Base-by-base conservation (phyloP, 1,140 invertebrate genomes). In the Panulirus ornatus region DNA sequence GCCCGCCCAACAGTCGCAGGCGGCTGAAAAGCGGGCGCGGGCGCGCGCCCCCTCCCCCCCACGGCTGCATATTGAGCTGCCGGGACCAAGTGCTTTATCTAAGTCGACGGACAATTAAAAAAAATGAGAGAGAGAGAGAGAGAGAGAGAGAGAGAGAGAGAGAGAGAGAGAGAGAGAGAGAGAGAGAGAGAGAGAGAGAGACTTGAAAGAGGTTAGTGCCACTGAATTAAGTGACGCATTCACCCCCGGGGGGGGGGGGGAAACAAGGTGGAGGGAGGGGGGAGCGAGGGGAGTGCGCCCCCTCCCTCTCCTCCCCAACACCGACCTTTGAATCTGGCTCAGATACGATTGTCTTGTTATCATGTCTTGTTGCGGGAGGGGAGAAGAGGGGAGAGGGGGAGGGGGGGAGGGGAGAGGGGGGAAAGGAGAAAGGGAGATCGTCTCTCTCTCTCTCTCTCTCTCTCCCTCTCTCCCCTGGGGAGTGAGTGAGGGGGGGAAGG, bases 171-270 rank as follows among this genome's bases (percentile, higher is more conserved):
- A n/a, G n/a, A n/a, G n/a, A n/a, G n/a, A n/a, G n/a, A n/a, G n/a
- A n/a, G n/a, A n/a, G n/a, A n/a, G n/a, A n/a, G n/a, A n/a, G n/a
- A n/a, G n/a, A n/a, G n/a, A n/a, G 22, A 27, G 42, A 51, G 78
- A 54, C 58, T 71, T 84, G 82, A 71, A 84, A 84, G 82, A 84
- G 82, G 44, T 11, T n/a, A n/a, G 63, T 38, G 51, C 81, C 40
- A 58, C n/a, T n/a, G 66, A 84, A 71, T 84, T 84, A 84, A 84
- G 63, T 84, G 82, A 40, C 82, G 82, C 42, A 71, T 84, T 84
- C 82, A 84, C 63, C 36, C 82, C 40, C 76, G 9, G n/a, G n/a
- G 66, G 19, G 22, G 22, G 22, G 66, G 8, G 66, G 6, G 66
- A 27, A 30, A 9, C 8, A 27, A 30, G 6, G 66, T 70, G 66